Base-by-base conservation (phyloP, 2,797 vertebrate genomes). In the Pelobates cultripes region DNA sequence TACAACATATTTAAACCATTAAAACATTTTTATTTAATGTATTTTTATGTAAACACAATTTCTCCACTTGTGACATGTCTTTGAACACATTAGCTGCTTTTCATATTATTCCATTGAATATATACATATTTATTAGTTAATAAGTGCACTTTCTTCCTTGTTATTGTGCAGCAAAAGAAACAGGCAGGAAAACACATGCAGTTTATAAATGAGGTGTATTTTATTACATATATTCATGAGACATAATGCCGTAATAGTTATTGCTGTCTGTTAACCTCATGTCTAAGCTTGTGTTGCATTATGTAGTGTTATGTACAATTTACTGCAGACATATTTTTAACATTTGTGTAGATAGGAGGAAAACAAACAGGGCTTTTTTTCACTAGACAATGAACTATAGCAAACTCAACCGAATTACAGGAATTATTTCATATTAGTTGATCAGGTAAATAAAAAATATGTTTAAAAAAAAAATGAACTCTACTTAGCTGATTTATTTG, bases 161-260 rank as follows among this genome's bases (percentile, higher is more conserved):
- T 64, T 28, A 14, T 4, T 12, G 55, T 14, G 55, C 13, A 17
- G 61, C n/a, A 40, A 64, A 4, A 4, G 61, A 64, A 64, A 64
- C 10, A 64, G 14, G 17, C n/a, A 3, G 61, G n/a, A 64, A 17
- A 17, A 12, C 0, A 40, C 61, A 40, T 64, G 7, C n/a, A 40
- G 17, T 64, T 64, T 10, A 7, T 3, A 64, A 64, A 64, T 64
- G 61, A 64, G 61, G 61, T 64, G 3, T 40, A 2, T 40, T 28
- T 64, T 64, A 64, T n/a, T 61, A n/a, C 57, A 61, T 64, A 40
- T 64, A 64, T 64, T 64, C 61, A 64, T 40, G 61, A 64, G 61
- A 64, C 4, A 64, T 40, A 7, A 14, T 7, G 6, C 10, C 0
- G n/a, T 61, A 61, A 61, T n/a, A 15, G 57, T 13, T 13, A 14